Evolutionary conservation across 2,797 vertebrate genomes (phyloP).

Genomic region (Alca torda): DNA sequence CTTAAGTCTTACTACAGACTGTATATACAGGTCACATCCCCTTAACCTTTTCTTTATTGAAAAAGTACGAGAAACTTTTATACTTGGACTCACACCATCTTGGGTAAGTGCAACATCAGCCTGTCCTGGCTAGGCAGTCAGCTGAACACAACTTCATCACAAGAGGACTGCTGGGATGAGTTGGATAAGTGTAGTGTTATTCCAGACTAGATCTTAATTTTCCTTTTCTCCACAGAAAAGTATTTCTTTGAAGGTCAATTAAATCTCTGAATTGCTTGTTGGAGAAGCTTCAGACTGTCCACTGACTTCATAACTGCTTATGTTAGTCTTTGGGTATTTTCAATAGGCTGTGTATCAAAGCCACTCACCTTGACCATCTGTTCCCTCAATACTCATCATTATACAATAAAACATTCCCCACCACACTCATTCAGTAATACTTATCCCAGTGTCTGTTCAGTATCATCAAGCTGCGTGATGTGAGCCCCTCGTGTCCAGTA

Average conservation of each 20-base stretch:
- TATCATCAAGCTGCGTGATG: neutral
- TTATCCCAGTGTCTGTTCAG: neutral
- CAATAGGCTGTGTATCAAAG: accelerated
- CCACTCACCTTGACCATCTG: neutral
- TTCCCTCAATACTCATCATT: neutral
- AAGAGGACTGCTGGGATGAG: neutral
- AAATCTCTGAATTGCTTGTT: neutral
- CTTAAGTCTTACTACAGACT: neutral
- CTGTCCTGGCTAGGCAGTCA: neutral
- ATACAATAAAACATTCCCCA: neutral
- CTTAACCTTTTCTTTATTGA: neutral
- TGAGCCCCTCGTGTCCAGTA: neutral
- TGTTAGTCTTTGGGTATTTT: neutral
- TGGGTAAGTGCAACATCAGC: neutral
- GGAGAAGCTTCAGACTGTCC: neutral
- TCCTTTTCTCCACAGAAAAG: neutral
- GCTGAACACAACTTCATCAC: neutral
- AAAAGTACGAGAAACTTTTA: neutral
- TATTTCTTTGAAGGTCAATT: neutral
- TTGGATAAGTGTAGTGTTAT: neutral
- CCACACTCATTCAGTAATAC: neutral
- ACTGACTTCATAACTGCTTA: neutral
- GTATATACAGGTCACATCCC: neutral
- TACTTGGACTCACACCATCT: neutral
- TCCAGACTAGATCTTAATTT: neutral